A percentile compares a stretch with the other conserved stretches of the same genome.
Conservation (phyloP, 2,113 vertebrate species). For the Lipotes vexillifer region DNA sequence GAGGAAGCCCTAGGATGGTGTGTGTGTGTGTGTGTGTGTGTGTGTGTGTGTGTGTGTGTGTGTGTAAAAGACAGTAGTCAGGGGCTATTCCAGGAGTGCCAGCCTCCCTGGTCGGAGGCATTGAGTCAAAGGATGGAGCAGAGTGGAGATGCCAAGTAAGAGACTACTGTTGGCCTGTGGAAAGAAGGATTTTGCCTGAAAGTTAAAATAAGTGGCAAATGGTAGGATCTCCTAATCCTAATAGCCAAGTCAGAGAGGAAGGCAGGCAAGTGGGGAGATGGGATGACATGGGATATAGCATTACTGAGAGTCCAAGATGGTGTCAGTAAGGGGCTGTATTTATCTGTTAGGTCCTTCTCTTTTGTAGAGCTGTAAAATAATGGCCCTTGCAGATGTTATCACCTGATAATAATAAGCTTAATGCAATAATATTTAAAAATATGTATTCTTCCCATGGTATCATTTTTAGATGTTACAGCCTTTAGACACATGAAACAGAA, state of each 20-base stretch:
- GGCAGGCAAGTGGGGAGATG: neutral
- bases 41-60: neutral
- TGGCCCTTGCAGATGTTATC: neutral
- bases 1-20: neutral
- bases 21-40: neutral
- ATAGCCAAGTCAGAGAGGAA: neutral
- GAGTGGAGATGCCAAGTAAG: neutral
- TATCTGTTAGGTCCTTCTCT: neutral
- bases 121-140: neutral
- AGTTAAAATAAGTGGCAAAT: neutral
- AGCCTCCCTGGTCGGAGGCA: neutral
- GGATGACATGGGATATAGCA: neutral
- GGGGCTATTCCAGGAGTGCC: neutral
- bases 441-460: neutral
- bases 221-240: neutral
- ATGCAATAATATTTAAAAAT: neutral
- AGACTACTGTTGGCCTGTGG: neutral
- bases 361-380: neutral
- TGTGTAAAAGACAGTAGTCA: neutral
- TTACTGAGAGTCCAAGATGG: neutral
- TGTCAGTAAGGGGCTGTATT: neutral
- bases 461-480: neutral
- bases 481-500: neutral
- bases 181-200: neutral
- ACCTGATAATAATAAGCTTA: neutral